Conservation (phyloP, 2,113 vertebrate genomes). For the Caracal caracal region DNA sequence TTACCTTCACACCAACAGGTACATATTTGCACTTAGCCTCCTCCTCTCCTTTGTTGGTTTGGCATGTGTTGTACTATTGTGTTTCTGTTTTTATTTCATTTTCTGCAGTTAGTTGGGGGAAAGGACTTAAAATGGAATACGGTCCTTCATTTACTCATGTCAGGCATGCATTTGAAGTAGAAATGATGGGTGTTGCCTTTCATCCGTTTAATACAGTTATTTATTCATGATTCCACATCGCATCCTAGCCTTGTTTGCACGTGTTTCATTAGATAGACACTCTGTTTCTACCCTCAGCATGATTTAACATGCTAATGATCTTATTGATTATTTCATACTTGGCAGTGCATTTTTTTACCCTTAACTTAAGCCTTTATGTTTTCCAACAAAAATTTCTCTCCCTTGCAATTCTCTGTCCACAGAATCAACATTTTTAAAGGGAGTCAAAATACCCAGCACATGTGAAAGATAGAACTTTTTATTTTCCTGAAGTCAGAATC, state of each 20-base stretch:
- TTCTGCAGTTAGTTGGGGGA: conserved; percentile 18
- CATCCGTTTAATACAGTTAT: not conserved
- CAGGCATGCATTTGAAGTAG: conserved; percentile 42
- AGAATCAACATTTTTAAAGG: conserved; percentile 70
- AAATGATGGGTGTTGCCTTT: conserved; percentile 1
- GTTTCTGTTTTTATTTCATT: conserved; percentile 78
- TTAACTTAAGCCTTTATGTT: conserved; percentile 34
- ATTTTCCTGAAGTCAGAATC: conserved; percentile 57
- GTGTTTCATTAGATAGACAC: conserved; percentile 61
- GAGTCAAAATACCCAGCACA: conserved; percentile 35
- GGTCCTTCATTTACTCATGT: not conserved
- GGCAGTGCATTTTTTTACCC: not conserved
- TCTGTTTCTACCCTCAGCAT: conserved; percentile 45
- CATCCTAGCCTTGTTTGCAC: conserved; percentile 56
- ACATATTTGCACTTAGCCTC: conserved; percentile 90
- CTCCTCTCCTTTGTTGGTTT: conserved; percentile 79
- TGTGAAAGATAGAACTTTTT: conserved; percentile 53
- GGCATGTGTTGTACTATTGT: conserved; percentile 84
- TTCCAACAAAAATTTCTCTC: not conserved
- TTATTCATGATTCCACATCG: not conserved
- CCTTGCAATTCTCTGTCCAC: conserved; percentile 44
- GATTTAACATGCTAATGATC: conserved; percentile 61
- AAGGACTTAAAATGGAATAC: not conserved
- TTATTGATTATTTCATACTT: conserved; percentile 60
- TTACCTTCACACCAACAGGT: conserved; percentile 99